Evolutionary conservation across 1,140 invertebrate genomes (phyloP), one percentile per base, ranked within the genome.

Genomic region (Phenacoccus solenopsis): DNA sequence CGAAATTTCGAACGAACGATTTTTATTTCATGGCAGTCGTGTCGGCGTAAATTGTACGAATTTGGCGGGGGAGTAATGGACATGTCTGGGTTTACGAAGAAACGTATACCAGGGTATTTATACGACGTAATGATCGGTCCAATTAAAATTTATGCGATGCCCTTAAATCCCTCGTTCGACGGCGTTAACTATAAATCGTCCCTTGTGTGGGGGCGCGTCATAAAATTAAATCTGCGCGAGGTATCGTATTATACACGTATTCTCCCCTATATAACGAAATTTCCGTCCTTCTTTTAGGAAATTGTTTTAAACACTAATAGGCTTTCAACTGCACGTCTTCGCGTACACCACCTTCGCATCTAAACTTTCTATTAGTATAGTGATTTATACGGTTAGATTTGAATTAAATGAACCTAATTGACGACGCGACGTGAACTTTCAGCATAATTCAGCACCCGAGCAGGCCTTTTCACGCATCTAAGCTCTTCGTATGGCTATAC

Each of bases 181-280:
- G 38, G 16, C 30, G 30, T 13, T n/a, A n/a, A 49, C 38, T 10
- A 49, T 49, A 49, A 49, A 49, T 49, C 16, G 38, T n/a, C 38
- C 38, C 38, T 49, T 49, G 16, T 49, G 12, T 16, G 38, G 12
- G 5, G 13, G 13, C 38, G 38, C 38, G 16, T 49, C 38, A 49
- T 49, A 49, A 49, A 49, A 49, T 49, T 49, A 49, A 49, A 49
- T 49, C 38, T 49, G 38, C 38, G 20, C 38, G 5, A n/a, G 3
- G 3, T n/a, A 9, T n/a, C 20, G 12, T 49, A 10, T 49, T 49
- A 49, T 49, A 49, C 12, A 10, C 13, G 20, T 49, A 16, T 49
- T 49, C 38, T 49, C 38, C 38, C 38, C n/a, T n/a, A n/a, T n/a
- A n/a, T 49, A 49, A 49, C 38, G 38, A 49, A 49, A 49, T 49